Conservation (phyloP, 2,888 invertebrate species). For the Himalopsyche japonica region DNA sequence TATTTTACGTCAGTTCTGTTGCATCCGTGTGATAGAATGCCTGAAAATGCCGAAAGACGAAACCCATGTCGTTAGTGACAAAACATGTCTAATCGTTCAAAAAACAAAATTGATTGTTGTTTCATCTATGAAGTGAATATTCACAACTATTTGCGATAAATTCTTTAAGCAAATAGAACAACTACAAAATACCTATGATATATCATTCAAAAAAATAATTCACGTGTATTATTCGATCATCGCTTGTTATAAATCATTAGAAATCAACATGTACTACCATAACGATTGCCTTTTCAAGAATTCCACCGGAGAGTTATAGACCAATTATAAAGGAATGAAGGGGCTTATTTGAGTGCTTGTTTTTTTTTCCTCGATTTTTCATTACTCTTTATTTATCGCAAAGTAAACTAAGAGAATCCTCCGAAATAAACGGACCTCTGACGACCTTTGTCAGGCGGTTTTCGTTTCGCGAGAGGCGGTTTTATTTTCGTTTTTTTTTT, state of each 20-base stretch:
- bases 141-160: too few relatives aligned
- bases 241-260: not conserved
- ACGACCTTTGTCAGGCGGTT: slow-evolving; percentile 4
- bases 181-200: too few relatives aligned
- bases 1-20: too few relatives aligned
- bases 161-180: too few relatives aligned
- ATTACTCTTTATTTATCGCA: not conserved
- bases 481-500: not conserved
- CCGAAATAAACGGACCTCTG: not conserved
- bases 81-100: too few relatives aligned
- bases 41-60: too few relatives aligned
- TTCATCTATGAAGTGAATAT: too few relatives aligned
- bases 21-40: too few relatives aligned
- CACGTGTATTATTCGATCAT: not conserved
- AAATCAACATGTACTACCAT: not conserved
- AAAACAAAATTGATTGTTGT: too few relatives aligned
- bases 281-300: not conserved
- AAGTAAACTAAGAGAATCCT: not conserved
- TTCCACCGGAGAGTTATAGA: not conserved
- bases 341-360: not conserved
- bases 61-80: too few relatives aligned
- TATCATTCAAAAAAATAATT: not conserved
- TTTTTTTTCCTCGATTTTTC: not conserved
- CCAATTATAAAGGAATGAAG: slow-evolving; percentile 1
- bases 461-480: not conserved